phyloP scores from a whole-genome alignment of 2,113 vertebrate species.

The Notothenia rossii region DNA sequence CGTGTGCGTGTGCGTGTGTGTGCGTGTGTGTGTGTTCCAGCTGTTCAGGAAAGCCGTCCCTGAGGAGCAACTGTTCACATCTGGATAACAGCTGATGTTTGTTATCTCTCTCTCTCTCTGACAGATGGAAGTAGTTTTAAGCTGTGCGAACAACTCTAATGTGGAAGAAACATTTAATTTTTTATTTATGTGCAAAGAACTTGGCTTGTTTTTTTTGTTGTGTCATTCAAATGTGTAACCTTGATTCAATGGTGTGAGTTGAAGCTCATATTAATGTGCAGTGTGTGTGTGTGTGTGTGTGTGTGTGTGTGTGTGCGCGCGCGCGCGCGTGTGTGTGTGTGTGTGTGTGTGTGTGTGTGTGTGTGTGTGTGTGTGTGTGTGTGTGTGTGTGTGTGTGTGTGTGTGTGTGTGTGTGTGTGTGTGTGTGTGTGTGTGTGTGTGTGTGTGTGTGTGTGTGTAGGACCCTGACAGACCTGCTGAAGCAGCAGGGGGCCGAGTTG shows the following conservation, averaged over 20 bases:
- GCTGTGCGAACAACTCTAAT: background rate
- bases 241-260: background rate
- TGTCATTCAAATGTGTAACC: too few relatives aligned
- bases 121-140: background rate
- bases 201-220: too few relatives aligned
- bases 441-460: slow-evolving; percentile 62
- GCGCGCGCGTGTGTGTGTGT: slow-evolving; percentile 24
- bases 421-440: too few relatives aligned
- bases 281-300: slow-evolving; percentile 10
- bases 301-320: slow-evolving; percentile 17
- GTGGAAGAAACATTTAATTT: background rate
- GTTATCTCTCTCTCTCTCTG: background rate
- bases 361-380: too few relatives aligned
- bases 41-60: slow-evolving; percentile 33
- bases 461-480: slow-evolving; percentile 83
- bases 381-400: too few relatives aligned
- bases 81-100: slow-evolving; percentile 38
- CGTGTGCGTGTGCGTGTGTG: slow-evolving; percentile 7
- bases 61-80: slow-evolving; percentile 8
- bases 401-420: too few relatives aligned
- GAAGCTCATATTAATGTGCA: background rate
- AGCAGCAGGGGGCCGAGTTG: slow-evolving; percentile 81
- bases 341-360: slow-evolving; percentile 8
- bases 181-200: background rate
- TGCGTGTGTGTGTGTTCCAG: slow-evolving; percentile 10